Evolutionary conservation across 2,113 vertebrate genomes (phyloP).

Genomic region (Tachysurus fulvidraco): DNA sequence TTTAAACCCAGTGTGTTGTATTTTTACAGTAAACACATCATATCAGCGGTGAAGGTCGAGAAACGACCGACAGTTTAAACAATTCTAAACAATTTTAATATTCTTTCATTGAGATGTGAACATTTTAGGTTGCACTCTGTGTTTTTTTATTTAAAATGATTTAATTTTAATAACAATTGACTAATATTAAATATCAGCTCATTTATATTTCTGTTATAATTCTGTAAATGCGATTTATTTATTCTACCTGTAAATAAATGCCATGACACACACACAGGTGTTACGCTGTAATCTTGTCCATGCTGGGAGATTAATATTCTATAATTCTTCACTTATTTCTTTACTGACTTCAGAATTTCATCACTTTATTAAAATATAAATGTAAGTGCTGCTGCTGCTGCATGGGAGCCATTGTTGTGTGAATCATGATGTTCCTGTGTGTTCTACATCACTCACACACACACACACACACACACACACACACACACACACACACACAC

Average conservation of each 20-base stretch:
- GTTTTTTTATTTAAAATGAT: not conserved
- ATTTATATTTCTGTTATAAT: not conserved
- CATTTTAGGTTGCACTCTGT: too few species aligned
- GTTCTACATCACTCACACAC: not conserved
- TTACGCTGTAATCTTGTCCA: not conserved
- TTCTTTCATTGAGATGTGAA: too few species aligned
- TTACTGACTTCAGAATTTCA: not conserved
- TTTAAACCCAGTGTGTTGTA: too few species aligned
- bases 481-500: slow-evolving; percentile 46
- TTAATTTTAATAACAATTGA: not conserved
- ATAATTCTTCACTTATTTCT: not conserved
- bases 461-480: not conserved
- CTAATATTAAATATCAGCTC: not conserved
- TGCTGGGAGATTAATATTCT: not conserved
- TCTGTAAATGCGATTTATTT: not conserved
- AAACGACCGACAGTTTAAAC: too few species aligned
- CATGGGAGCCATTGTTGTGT: too few species aligned
- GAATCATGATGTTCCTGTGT: too few species aligned
- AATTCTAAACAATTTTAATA: too few species aligned
- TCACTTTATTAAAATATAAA: not conserved
- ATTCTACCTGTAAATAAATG: not conserved
- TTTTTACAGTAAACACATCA: too few species aligned
- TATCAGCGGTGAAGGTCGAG: too few species aligned
- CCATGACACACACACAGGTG: not conserved
- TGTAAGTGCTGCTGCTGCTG: too few species aligned